Evolutionary conservation across 2,113 vertebrate genomes (phyloP).

Genomic region (Scophthalmus maximus): DNA sequence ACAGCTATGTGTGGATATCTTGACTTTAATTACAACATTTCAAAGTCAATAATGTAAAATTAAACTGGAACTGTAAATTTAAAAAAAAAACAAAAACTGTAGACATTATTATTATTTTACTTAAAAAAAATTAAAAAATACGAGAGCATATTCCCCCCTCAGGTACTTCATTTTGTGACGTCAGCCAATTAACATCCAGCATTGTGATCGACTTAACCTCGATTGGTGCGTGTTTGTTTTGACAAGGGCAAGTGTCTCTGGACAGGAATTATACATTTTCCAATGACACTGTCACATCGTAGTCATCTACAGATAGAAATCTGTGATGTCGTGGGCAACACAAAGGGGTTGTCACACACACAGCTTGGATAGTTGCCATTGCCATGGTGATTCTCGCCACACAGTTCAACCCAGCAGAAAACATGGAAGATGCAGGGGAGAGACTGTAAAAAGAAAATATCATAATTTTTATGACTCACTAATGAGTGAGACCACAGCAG

Average conservation of each 20-base stretch:
- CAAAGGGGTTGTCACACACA: background rate
- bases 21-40: background rate
- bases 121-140: background rate
- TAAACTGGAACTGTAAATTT: too few species aligned
- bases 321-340: background rate
- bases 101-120: background rate
- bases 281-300: background rate
- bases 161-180: background rate
- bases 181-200: background rate
- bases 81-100: background rate
- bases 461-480: conserved; percentile 36
- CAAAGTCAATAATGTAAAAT: background rate
- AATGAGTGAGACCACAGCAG: conserved; percentile 21
- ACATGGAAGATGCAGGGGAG: background rate
- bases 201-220: background rate
- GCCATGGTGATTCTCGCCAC: background rate
- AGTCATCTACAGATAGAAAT: conserved; percentile 4
- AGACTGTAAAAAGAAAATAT: conserved; percentile 13
- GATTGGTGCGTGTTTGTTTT: background rate
- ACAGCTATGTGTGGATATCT: background rate
- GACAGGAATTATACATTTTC: conserved; percentile 26
- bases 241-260: background rate
- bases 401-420: background rate
- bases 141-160: too few species aligned
- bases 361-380: background rate